A percentile compares a stretch with the other conserved stretches of the same genome.
Evolutionary conservation across 2,113 vertebrate species (phyloP).

Genomic region (Corythaixoides concolor): DNA sequence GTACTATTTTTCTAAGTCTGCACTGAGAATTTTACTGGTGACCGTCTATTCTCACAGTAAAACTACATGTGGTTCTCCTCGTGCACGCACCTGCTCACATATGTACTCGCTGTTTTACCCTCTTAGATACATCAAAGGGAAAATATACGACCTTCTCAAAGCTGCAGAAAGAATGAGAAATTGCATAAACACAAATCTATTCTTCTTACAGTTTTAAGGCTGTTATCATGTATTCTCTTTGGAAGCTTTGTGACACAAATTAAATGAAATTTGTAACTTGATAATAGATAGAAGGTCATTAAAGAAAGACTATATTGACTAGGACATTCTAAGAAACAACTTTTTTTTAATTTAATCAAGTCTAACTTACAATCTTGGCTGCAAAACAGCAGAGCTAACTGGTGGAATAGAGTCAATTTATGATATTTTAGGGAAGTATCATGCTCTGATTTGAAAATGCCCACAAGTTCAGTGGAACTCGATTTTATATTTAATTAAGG

Average conservation of each 20-base stretch:
- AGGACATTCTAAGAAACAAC: background rate
- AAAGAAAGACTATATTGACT: background rate
- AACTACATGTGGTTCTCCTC: background rate
- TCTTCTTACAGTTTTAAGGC: background rate
- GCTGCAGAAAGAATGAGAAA: background rate
- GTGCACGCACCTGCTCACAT: background rate
- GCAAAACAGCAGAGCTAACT: slow-evolving; percentile 41
- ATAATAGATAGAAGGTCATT: background rate
- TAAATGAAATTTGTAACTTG: background rate
- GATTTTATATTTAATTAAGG: slow-evolving; percentile 29
- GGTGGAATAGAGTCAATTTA: slow-evolving; percentile 35
- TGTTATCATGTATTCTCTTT: background rate
- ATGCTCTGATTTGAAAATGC: slow-evolving; percentile 21
- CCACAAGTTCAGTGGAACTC: slow-evolving; percentile 12
- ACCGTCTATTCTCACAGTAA: background rate
- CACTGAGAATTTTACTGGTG: background rate
- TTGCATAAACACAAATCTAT: background rate
- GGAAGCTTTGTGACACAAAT: background rate
- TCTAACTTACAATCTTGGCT: slow-evolving; percentile 11
- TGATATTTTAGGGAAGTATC: slow-evolving; percentile 49
- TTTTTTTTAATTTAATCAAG: background rate
- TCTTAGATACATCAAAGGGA: background rate
- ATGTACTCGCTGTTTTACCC: background rate
- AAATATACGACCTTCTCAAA: background rate
- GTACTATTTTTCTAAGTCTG: background rate